Evolutionary conservation across 2,797 vertebrate species (phyloP).

Genomic region (Falco peregrinus): DNA sequence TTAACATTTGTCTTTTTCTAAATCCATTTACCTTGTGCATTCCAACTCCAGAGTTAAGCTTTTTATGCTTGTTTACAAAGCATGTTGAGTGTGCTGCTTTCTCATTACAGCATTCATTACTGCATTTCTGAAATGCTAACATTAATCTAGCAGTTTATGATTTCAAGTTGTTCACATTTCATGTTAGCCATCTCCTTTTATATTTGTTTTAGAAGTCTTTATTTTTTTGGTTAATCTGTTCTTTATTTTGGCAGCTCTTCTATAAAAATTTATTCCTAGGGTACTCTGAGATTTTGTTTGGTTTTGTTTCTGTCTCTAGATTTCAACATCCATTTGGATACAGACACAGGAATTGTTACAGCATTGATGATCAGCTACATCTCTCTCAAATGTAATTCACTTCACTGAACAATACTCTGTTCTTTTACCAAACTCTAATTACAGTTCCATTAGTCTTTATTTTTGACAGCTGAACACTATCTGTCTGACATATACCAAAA

Average conservation of each 20-base stretch:
- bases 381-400: not conserved
- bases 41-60: not conserved
- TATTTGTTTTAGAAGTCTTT: not conserved
- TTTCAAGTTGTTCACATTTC: not conserved
- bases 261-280: not conserved
- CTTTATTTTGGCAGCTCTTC: not conserved
- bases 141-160: not conserved
- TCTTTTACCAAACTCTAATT: not conserved
- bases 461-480: not conserved
- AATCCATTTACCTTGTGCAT: not conserved
- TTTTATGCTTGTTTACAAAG: not conserved
- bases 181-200: not conserved
- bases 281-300: not conserved
- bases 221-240: not conserved
- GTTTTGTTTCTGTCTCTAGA: not conserved
- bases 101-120: not conserved
- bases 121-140: not conserved
- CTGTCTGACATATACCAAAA: not conserved
- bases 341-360: not conserved
- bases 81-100: accelerated
- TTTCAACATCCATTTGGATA: not conserved
- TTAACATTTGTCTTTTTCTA: not conserved
- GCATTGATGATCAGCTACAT: not conserved
- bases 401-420: not conserved
- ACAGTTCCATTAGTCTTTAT: not conserved